Conservation (phyloP, 2,888 invertebrate species). For the Epirrhoe alternata region DNA sequence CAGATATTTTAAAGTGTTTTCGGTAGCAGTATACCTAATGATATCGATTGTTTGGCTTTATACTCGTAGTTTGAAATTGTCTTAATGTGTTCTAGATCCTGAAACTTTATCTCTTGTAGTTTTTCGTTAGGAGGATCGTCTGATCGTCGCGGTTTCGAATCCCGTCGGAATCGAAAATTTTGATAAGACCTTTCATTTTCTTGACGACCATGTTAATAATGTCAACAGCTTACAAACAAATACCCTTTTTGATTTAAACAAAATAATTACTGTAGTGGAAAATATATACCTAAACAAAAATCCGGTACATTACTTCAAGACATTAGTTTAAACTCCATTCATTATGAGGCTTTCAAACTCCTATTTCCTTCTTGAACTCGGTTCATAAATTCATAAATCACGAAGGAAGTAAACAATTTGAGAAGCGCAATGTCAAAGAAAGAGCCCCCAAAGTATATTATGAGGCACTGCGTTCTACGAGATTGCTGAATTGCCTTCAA, state of each 20-base stretch:
- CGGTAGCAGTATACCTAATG: not conserved
- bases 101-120: no score
- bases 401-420: conserved; percentile 39
- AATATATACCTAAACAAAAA: no score
- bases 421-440: conserved; percentile 48
- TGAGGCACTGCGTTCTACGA: conserved; percentile 52
- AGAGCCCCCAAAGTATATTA: conserved; percentile 58
- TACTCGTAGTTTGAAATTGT: no score
- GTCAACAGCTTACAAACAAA: no score
- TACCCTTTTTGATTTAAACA: no score
- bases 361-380: not conserved
- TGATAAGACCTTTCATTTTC: no score
- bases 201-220: no score
- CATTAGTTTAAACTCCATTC: not conserved
- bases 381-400: conserved; percentile 23
- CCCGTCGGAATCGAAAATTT: no score
- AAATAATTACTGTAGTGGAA: no score
- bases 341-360: not conserved
- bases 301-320: not conserved
- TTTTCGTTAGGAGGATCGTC: no score
- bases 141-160: no score
- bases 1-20: not conserved
- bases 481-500: conserved; percentile 66
- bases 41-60: not conserved
- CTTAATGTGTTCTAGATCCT: no score